Base-by-base conservation (phyloP, 2,797 vertebrate species). In the Hylomyscus alleni region DNA sequence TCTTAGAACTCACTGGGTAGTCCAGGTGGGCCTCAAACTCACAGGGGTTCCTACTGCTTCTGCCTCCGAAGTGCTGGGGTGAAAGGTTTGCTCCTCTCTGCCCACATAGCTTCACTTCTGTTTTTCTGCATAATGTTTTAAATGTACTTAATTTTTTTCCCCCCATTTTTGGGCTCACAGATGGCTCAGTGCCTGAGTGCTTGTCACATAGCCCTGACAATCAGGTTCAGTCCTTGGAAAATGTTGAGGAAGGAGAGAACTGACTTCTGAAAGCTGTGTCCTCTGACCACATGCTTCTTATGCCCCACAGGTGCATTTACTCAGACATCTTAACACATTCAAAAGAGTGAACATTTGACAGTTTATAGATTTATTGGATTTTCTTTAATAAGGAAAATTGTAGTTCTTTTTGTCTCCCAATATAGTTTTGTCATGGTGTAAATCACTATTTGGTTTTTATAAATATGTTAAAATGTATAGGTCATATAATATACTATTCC, bases 391-490 rank as follows among this genome's bases (percentile, higher is more conserved):
- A 67, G 73, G 54, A 65, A 94, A 95, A 34, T 44, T 89, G 89
- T 76, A 67, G 22, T 62, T 95, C 34, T 92, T 95, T 89, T 81
- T 37, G 10, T 10, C 56, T 2, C 4, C 37, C 40, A 0, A 89
- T 52, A 22, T 67, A 73, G 58, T 92, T 92, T 86, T 90, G 19
- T 90, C 17, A 85, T 50, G 13, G 17, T 78, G 14, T 78, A 89
- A 93, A 93, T 92, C 34, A 58, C 0, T 92, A 72, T 77, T 94
- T 85, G 90, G 65, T 91, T 75, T 82, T 78, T 94, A 29, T 54
- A 67, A 90, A 5, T 73, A 76, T 73, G 69, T 89, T 50, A 91
- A 62, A 56, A 85, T 47, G 76, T 12, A 3, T 93, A 65, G 76
- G 6, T 31, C 31, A 67, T 87, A 52, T 88, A 60, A 29, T 81